Conservation (phyloP, 2,797 vertebrate genomes). For the Danio kyathit region DNA sequence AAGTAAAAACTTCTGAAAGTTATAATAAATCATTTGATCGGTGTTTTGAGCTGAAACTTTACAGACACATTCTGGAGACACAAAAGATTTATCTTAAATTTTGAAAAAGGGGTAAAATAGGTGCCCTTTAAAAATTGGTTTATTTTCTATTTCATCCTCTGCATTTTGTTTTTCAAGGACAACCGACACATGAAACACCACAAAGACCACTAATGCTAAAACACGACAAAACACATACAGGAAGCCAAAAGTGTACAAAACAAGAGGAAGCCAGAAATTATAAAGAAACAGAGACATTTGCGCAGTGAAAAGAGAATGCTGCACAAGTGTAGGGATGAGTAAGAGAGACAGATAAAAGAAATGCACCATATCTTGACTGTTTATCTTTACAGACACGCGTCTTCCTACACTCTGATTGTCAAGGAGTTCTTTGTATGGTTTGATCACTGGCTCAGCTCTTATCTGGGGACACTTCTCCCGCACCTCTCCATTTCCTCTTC, state of each 20-base stretch:
- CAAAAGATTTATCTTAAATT: no score
- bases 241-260: slow-evolving; percentile 23
- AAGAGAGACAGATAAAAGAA: not conserved
- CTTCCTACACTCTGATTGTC: slow-evolving; percentile 28
- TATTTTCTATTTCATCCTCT: not conserved
- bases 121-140: not conserved
- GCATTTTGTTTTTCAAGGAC: not conserved
- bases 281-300: not conserved
- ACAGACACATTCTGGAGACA: no score
- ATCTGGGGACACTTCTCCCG: not conserved
- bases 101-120: no score
- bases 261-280: slow-evolving; percentile 23
- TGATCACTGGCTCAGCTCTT: slow-evolving; percentile 26
- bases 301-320: not conserved
- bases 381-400: slow-evolving; percentile 14
- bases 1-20: no score
- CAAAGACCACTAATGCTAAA: not conserved
- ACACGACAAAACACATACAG: not conserved
- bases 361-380: not conserved
- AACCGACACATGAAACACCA: not conserved
- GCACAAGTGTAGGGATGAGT: not conserved
- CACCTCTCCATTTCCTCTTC: not conserved
- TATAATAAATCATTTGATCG: no score
- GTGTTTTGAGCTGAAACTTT: no score
- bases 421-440: slow-evolving; percentile 31